A percentile compares a stretch with the other conserved stretches of the same genome.
These are phyloP conservation scores for Hydrotaea cyrtoneurina DNA, from an alignment of 2,888 invertebrate species.

Conservation along the genomic window DNA sequence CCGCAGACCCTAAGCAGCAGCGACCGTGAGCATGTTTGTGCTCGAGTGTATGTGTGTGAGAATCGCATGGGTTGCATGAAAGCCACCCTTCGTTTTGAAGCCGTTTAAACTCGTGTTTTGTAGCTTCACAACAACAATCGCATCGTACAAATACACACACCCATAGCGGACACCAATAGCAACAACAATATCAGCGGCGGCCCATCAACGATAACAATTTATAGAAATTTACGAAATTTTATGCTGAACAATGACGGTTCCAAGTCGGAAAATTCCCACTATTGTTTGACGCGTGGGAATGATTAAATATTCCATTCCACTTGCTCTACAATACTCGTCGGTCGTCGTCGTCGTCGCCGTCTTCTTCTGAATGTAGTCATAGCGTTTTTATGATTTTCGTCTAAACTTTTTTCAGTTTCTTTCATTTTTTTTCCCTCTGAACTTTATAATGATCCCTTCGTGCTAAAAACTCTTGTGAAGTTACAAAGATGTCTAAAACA, in stretches of 20 bases:
- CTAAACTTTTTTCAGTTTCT: conserved; percentile 12
- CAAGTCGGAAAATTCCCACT: conserved; percentile 68
- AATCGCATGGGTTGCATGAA: conserved; percentile 31
- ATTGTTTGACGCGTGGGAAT: conserved; percentile 71
- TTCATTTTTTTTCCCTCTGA: conserved; percentile 35
- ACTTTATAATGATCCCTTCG: conserved; percentile 65
- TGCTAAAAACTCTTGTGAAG: conserved; percentile 62
- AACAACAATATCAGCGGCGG: conserved; percentile 29
- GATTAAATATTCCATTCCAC: conserved; percentile 68
- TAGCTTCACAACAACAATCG: conserved; percentile 38
- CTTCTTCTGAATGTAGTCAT: not conserved
- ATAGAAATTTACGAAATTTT: conserved; percentile 67
- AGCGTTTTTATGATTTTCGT: conserved; percentile 49
- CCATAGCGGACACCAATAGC: conserved; percentile 26
- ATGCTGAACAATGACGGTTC: conserved; percentile 68
- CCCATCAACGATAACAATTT: conserved; percentile 62
- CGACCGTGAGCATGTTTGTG: not conserved
- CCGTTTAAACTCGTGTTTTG: conserved; percentile 30
- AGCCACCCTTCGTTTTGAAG: conserved; percentile 39
- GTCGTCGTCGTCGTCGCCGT: conserved; percentile 21
- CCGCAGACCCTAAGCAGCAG: conserved; percentile 3
- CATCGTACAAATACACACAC: conserved; percentile 27
- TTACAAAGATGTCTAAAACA: conserved; percentile 40
- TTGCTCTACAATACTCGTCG: conserved; percentile 57
- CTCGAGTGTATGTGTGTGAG: not conserved